These are phyloP conservation scores for Rhipidura dahli DNA, from an alignment of 2,113 vertebrate genomes.

Conservation along the genomic window DNA sequence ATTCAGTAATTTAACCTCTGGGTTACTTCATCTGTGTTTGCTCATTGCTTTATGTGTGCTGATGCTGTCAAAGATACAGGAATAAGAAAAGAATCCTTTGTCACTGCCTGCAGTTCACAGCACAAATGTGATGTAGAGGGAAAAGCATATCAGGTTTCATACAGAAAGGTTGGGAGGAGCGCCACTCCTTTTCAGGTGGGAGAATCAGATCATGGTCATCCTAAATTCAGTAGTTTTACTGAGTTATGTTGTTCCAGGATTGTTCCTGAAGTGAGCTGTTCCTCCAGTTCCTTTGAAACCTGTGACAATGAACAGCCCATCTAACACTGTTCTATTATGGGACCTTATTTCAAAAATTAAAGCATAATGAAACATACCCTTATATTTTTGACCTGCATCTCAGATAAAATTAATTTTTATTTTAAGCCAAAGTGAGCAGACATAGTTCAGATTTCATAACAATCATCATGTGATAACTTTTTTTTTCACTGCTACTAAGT, in stretches of 20 bases:
- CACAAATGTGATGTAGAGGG: neutral
- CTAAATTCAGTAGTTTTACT: neutral
- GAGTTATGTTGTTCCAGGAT: neutral
- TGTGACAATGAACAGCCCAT: neutral
- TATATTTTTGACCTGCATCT: neutral
- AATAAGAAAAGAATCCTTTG: neutral
- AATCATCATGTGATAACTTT: neutral
- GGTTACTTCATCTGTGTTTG: conserved; percentile 17
- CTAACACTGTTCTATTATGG: neutral
- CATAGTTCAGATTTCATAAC: neutral
- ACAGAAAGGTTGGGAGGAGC: neutral
- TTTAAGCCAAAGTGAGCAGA: neutral
- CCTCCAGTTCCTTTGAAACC: neutral
- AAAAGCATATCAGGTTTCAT: neutral
- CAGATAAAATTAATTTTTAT: neutral
- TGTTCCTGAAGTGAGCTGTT: neutral
- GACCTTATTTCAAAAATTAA: neutral
- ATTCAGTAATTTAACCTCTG: neutral
- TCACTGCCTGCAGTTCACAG: neutral
- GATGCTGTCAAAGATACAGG: neutral
- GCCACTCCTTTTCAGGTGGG: neutral
- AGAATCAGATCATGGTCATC: neutral
- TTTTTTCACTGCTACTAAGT: neutral
- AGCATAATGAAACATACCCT: neutral
- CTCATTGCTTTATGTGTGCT: neutral